Evolutionary conservation across 2,113 vertebrate genomes (phyloP).

Genomic region (Protomyctophum bolini): DNA sequence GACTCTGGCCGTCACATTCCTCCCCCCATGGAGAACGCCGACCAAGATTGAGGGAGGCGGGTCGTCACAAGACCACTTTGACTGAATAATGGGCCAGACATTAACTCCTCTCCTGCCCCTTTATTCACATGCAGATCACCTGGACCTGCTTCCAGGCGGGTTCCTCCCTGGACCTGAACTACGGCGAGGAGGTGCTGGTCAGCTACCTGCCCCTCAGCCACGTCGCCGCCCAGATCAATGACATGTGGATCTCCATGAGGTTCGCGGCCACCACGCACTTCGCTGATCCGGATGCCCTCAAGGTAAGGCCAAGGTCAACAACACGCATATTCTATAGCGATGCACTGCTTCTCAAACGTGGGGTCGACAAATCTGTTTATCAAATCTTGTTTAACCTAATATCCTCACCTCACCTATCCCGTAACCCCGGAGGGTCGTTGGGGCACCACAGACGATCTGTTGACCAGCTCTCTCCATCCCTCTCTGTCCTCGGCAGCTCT

Average conservation of each 20-base stretch:
- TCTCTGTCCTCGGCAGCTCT: too few species aligned
- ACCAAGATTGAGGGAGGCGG: too few species aligned
- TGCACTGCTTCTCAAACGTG: background rate
- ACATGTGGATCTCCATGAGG: slow-evolving; percentile 75
- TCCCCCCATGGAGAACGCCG: too few species aligned
- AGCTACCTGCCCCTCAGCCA: slow-evolving; percentile 81
- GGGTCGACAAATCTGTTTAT: too few species aligned
- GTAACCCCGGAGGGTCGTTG: too few species aligned
- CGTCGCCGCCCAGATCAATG: slow-evolving; percentile 78
- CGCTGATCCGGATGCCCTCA: slow-evolving; percentile 80
- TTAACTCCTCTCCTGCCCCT: background rate
- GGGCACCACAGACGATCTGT: too few species aligned
- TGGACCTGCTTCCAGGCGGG: slow-evolving; percentile 67
- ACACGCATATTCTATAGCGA: background rate
- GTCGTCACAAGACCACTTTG: too few species aligned
- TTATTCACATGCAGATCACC: slow-evolving; percentile 64
- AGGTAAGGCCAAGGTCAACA: slow-evolving; percentile 63
- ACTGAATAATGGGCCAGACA: too few species aligned
- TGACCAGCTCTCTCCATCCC: too few species aligned
- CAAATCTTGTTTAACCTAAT: too few species aligned
- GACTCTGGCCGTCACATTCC: too few species aligned
- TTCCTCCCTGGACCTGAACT: background rate
- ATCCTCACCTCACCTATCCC: too few species aligned
- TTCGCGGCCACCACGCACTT: slow-evolving; percentile 71
- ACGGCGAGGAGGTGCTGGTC: slow-evolving; percentile 54